phyloP scores from a whole-genome alignment of 2,888 invertebrate genomes.

The Ferdinandea cuprea region DNA sequence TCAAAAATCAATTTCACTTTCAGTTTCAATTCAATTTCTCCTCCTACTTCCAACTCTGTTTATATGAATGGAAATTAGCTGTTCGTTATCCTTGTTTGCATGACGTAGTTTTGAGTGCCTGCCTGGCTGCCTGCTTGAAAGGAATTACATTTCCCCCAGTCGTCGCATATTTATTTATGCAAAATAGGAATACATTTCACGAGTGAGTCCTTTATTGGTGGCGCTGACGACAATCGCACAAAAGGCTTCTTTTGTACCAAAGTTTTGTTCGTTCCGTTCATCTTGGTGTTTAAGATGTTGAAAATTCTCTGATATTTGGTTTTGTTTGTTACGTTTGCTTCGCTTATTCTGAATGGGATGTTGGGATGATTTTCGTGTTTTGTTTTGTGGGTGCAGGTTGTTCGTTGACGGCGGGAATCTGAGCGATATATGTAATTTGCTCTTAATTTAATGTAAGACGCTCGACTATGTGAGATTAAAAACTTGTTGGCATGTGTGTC shows the following conservation, averaged over 20 bases:
- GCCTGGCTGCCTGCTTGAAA: not conserved
- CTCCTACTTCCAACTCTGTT: not conserved
- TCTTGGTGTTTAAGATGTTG: not conserved
- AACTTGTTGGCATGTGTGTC: not conserved
- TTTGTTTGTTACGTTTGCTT: too few species aligned
- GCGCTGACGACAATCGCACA: constrained; percentile 5
- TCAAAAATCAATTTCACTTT: constrained; percentile 34
- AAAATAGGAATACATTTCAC: constrained; percentile 41
- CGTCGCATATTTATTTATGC: constrained; percentile 29
- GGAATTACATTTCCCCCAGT: constrained; percentile 8
- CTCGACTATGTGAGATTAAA: too few species aligned
- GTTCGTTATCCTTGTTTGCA: constrained; percentile 1
- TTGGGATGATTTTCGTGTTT: too few species aligned
- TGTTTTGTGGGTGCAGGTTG: too few species aligned
- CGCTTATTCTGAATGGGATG: too few species aligned
- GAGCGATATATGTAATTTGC: too few species aligned
- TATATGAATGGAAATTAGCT: constrained; percentile 25
- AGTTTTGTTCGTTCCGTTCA: not conserved
- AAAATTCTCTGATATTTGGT: not conserved
- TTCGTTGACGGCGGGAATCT: too few species aligned
- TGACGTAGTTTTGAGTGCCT: not conserved
- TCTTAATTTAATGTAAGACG: too few species aligned
- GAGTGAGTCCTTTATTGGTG: constrained; percentile 17
- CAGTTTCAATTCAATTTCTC: not conserved
- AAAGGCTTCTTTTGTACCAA: not conserved